Percentiles rank a stretch among this genome's conserved stretches.
Evolutionary conservation across 2,113 vertebrate genomes (phyloP).

Genomic region (Phoenicopterus ruber): DNA sequence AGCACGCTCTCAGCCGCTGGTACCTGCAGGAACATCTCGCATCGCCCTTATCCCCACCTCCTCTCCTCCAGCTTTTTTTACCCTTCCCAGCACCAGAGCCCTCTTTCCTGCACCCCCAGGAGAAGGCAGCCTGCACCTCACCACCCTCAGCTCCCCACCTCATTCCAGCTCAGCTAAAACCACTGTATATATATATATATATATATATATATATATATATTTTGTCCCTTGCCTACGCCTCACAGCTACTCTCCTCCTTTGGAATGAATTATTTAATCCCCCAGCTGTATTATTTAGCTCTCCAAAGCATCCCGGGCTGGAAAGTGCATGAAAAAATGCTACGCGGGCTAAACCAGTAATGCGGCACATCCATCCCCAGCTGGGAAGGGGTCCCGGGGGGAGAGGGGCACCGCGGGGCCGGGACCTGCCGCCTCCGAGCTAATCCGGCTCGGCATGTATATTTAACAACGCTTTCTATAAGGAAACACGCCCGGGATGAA

Average conservation of each 20-base stretch:
- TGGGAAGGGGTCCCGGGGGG: not conserved
- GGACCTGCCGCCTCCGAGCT: not conserved
- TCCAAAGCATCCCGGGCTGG: not conserved
- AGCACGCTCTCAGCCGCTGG: not conserved
- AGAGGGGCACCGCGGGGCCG: rapidly evolving
- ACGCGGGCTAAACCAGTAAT: not conserved
- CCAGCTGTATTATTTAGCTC: not conserved
- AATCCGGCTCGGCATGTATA: rapidly evolving
- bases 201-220: not conserved
- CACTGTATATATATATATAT: not conserved
- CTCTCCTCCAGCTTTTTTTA: not conserved
- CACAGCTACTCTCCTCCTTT: not conserved
- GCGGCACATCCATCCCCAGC: not conserved
- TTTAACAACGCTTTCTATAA: not conserved
- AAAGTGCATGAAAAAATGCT: not conserved
- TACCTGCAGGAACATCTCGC: not conserved
- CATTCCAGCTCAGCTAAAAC: not conserved
- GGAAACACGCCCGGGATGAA: not conserved
- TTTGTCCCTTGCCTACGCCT: not conserved
- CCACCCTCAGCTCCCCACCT: rapidly evolving
- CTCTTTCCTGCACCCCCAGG: not conserved
- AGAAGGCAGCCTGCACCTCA: not conserved
- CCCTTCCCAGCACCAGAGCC: not conserved
- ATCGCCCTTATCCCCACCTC: not conserved
- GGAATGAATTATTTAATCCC: conserved; percentile 1